Conservation (phyloP, 2,113 vertebrate genomes). For the Malurus elegans region DNA sequence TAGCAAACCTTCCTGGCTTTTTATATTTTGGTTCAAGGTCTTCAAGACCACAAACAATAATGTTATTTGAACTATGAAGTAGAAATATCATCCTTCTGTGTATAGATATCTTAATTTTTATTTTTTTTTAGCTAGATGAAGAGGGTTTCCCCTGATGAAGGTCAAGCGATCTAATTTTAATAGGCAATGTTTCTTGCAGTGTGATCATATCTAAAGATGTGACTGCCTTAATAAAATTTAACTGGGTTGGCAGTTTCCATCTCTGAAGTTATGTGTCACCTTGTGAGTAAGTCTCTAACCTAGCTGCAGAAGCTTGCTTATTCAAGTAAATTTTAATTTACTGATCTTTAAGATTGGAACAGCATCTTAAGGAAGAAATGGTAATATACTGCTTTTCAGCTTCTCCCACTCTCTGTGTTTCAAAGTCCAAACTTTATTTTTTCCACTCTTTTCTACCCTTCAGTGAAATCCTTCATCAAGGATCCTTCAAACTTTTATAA, state of each 20-base stretch:
- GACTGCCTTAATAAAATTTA: conserved; percentile 5
- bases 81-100: neutral
- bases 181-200: conserved; percentile 8
- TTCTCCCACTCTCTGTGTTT: neutral
- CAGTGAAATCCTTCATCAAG: neutral
- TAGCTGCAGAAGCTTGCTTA: neutral
- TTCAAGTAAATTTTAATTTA: conserved; percentile 12
- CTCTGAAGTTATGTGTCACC: neutral
- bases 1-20: neutral
- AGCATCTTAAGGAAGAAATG: neutral
- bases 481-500: neutral
- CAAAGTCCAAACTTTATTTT: neutral
- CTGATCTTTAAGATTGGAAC: neutral
- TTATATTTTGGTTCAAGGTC: neutral
- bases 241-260: neutral
- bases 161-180: conserved; percentile 18
- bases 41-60: neutral
- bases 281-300: neutral
- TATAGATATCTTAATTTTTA: neutral
- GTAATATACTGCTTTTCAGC: neutral
- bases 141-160: neutral
- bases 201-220: neutral
- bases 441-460: neutral
- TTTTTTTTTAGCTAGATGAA: neutral
- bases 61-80: neutral